phyloP scores from a whole-genome alignment of 2,113 vertebrate genomes.

The Cheirogaleus medius region DNA sequence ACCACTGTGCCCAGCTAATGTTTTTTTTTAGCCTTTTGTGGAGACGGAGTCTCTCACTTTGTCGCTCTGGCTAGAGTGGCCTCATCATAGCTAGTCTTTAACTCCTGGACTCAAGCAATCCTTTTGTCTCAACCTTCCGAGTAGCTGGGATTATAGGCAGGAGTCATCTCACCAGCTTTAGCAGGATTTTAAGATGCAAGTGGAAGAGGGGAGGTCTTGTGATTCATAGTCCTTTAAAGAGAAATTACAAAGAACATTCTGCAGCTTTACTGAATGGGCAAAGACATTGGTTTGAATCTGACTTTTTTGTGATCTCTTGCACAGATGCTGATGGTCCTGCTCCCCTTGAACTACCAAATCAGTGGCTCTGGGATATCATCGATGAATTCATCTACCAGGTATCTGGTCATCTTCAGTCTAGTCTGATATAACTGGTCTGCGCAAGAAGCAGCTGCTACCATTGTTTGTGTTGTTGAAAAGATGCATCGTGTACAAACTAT shows the following conservation, averaged over 20 bases:
- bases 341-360: constrained; percentile 97
- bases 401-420: not conserved
- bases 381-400: constrained; percentile 99
- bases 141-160: too few species aligned
- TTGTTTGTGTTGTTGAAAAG: not conserved
- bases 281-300: not conserved
- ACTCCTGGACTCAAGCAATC: too few species aligned
- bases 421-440: not conserved
- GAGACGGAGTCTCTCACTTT: too few species aligned
- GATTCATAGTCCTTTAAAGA: not conserved
- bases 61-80: too few species aligned
- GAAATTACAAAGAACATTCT: not conserved
- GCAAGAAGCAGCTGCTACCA: not conserved
- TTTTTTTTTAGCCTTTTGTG: too few species aligned
- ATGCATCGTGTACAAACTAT: not conserved
- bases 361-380: constrained; percentile 99
- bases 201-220: not conserved
- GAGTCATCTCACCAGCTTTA: not conserved
- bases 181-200: not conserved
- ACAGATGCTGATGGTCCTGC: constrained; percentile 98
- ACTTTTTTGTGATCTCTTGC: constrained; percentile 15
- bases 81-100: too few species aligned
- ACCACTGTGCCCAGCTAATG: too few species aligned
- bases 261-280: fast-evolving
- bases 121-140: too few species aligned